Conservation (phyloP, 2,797 vertebrate species). For the Tachyglossus aculeatus region DNA sequence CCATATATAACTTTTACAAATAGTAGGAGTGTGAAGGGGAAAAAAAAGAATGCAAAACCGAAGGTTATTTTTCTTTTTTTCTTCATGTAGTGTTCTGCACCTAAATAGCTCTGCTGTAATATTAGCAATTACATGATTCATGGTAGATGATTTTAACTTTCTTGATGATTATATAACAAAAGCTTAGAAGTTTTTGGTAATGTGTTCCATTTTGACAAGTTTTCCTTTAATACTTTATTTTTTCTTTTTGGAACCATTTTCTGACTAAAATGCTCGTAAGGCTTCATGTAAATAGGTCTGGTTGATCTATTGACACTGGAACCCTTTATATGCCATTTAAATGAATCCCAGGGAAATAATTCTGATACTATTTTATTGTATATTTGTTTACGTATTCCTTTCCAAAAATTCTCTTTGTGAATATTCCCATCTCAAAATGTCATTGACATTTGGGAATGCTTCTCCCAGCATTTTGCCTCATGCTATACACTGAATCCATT, state of each 20-base stretch:
- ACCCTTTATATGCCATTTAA: not conserved
- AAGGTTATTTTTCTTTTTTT: slow-evolving; percentile 39
- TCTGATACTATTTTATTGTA: not conserved
- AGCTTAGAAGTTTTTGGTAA: slow-evolving; percentile 48
- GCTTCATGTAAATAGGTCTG: slow-evolving; percentile 25
- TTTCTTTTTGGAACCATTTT: slow-evolving; percentile 13
- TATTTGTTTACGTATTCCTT: not conserved
- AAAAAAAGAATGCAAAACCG: slow-evolving; percentile 25
- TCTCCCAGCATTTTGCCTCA: not conserved
- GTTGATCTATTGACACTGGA: not conserved
- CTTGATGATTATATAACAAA: slow-evolving; percentile 46
- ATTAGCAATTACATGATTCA: slow-evolving; percentile 65
- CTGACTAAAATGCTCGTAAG: not conserved
- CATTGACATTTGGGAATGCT: not conserved
- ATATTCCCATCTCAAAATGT: not conserved
- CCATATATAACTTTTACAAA: slow-evolving; percentile 22
- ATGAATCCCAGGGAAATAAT: accelerated
- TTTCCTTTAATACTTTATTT: slow-evolving; percentile 21
- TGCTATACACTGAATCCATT: not conserved
- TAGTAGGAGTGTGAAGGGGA: not conserved
- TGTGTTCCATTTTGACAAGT: slow-evolving; percentile 40
- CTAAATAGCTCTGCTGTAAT: slow-evolving; percentile 56
- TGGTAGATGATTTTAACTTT: slow-evolving; percentile 52
- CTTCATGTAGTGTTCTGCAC: slow-evolving; percentile 29
- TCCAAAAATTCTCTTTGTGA: not conserved